phyloP scores from a whole-genome alignment of 2,888 invertebrate genomes.

The Endomychus coccineus region DNA sequence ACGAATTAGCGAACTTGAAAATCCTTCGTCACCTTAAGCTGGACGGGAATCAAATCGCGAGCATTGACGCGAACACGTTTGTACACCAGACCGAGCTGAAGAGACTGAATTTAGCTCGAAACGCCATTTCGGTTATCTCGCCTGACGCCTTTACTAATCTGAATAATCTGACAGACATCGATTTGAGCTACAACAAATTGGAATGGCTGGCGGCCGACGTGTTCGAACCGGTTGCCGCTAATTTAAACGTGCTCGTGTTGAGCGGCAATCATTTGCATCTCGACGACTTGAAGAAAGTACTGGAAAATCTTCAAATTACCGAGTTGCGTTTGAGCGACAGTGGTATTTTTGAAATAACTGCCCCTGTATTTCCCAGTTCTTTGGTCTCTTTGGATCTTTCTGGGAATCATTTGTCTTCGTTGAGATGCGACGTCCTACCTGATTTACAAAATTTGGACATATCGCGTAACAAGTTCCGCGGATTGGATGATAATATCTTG shows the following conservation, averaged over 20 bases:
- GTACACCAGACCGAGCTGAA: constrained; percentile 48
- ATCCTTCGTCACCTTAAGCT: constrained; percentile 56
- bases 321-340: constrained; percentile 54
- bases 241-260: constrained; percentile 56
- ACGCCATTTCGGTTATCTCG: constrained; percentile 62
- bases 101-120: constrained; percentile 56
- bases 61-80: constrained; percentile 61
- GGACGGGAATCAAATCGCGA: constrained; percentile 68
- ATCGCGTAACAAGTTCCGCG: constrained; percentile 62
- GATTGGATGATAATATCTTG: constrained; percentile 51
- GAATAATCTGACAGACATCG: constrained; percentile 58
- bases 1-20: constrained; percentile 60
- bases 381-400: constrained; percentile 59
- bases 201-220: constrained; percentile 53
- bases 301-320: constrained; percentile 50
- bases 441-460: constrained; percentile 59
- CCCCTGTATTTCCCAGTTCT: constrained; percentile 51
- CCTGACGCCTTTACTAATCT: constrained; percentile 64
- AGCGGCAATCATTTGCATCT: constrained; percentile 60
- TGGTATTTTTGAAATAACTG: constrained; percentile 50
- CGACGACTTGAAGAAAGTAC: constrained; percentile 47
- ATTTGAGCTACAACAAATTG: constrained; percentile 68
- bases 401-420: constrained; percentile 57
- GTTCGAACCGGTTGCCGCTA: constrained; percentile 51
- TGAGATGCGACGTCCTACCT: constrained; percentile 51